A percentile compares a stretch with the other conserved stretches of the same genome.
Evolutionary conservation across 1,140 invertebrate species (phyloP).

Genomic region (Diploscapter pachys): DNA sequence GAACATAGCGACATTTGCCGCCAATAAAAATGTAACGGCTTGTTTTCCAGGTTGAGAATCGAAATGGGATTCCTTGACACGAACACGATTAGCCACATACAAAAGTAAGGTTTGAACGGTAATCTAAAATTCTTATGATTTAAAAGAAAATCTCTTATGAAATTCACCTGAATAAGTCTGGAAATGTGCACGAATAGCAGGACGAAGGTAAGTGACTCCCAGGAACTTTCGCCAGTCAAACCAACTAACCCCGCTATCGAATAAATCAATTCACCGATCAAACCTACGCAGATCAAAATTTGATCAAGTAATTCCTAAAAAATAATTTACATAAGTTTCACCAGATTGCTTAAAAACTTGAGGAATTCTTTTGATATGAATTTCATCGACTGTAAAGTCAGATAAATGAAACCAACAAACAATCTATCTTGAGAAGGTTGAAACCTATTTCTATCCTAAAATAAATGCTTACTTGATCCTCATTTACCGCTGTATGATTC

Average conservation of each 20-base stretch:
- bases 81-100: conserved; percentile 53
- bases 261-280: conserved; percentile 56
- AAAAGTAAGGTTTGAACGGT: conserved; percentile 52
- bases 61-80: conserved; percentile 31
- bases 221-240: conserved; percentile 46
- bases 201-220: conserved; percentile 46
- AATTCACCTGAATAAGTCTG: conserved; percentile 45
- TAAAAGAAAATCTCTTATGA: conserved; percentile 6
- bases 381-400: no score
- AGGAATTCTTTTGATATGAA: no score
- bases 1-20: conserved; percentile 57
- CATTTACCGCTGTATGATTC: neutral
- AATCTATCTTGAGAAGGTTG: no score
- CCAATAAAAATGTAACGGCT: conserved; percentile 45
- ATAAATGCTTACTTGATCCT: no score
- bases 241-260: conserved; percentile 54
- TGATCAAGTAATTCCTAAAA: conserved; percentile 52
- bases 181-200: conserved; percentile 52
- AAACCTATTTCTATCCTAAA: no score
- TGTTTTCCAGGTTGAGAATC: conserved; percentile 52
- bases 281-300: conserved; percentile 49
- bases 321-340: conserved; percentile 18
- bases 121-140: conserved; percentile 38
- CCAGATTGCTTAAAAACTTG: neutral
- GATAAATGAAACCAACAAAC: no score